phyloP scores from a whole-genome alignment of 2,797 vertebrate species.

The Siniperca obscura region DNA sequence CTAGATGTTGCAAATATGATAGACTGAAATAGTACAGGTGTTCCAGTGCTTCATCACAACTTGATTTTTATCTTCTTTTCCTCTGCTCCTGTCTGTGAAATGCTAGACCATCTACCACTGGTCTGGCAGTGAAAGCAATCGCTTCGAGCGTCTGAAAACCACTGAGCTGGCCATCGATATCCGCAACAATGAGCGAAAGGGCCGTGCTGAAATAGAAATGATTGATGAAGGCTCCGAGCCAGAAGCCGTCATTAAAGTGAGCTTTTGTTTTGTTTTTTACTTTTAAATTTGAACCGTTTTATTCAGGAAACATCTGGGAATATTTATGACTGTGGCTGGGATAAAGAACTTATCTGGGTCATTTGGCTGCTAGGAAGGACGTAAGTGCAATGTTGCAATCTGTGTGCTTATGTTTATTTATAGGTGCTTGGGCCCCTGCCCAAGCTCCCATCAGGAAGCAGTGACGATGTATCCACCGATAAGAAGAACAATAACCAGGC shows the following conservation, averaged over 20 bases:
- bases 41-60: background rate
- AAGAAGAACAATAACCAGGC: constrained; percentile 57
- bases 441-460: constrained; percentile 57
- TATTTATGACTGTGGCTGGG: background rate
- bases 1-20: background rate
- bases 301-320: background rate
- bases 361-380: background rate
- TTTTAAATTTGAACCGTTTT: background rate
- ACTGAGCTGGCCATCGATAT: constrained; percentile 78
- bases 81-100: constrained; percentile 7
- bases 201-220: constrained; percentile 68
- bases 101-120: constrained; percentile 82
- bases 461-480: constrained; percentile 56
- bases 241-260: constrained; percentile 71
- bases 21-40: background rate
- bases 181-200: constrained; percentile 81
- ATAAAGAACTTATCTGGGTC: background rate
- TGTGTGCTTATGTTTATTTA: constrained; percentile 40
- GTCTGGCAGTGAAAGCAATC: constrained; percentile 79
- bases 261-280: background rate
- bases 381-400: background rate
- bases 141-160: constrained; percentile 80
- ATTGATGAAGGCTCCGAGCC: constrained; percentile 79
- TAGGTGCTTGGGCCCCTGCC: constrained; percentile 82
- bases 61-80: background rate